phyloP scores from a whole-genome alignment of 2,888 invertebrate species.

The Harpalus rufipes region DNA sequence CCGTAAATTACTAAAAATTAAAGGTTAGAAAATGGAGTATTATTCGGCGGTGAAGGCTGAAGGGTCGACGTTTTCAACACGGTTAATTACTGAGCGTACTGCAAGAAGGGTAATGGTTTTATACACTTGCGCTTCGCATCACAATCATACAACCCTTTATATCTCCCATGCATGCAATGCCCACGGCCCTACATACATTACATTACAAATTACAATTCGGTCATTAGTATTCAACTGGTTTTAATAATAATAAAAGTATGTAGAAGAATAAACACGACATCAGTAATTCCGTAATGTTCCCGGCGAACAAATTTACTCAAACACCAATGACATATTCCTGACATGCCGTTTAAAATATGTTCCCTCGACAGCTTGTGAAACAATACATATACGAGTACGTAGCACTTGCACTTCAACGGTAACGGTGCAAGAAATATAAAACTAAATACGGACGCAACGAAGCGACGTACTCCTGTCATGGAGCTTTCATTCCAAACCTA shows the following conservation, averaged over 20 bases:
- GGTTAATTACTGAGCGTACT: slow-evolving; percentile 5
- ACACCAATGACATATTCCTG: slow-evolving; percentile 40
- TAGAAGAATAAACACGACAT: no score
- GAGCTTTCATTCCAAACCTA: not conserved
- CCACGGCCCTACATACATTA: not conserved
- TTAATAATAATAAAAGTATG: slow-evolving; percentile 5
- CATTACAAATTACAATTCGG: not conserved
- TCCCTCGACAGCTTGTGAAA: slow-evolving; percentile 8
- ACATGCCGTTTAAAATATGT: slow-evolving; percentile 49
- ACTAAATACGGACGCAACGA: slow-evolving; percentile 6
- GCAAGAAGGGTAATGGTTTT: slow-evolving; percentile 12
- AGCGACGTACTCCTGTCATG: not conserved
- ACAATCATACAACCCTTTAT: slow-evolving; percentile 1
- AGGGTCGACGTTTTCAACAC: slow-evolving; percentile 16
- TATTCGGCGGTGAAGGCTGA: not conserved
- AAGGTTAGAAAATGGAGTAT: not conserved
- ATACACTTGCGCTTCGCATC: slow-evolving; percentile 14
- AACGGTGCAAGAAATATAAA: slow-evolving; percentile 30
- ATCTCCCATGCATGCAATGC: not conserved
- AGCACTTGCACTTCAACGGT: slow-evolving; percentile 14
- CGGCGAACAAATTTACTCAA: slow-evolving; percentile 47
- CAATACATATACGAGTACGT: slow-evolving; percentile 26
- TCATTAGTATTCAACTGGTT: slow-evolving; percentile 2
- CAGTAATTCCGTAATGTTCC: not conserved
- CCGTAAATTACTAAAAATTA: not conserved